Percentiles rank a stretch among this genome's conserved stretches.
These are phyloP conservation scores for Montifringilla adamsi DNA, from an alignment of 2,113 vertebrate species.

Conservation along the genomic window DNA sequence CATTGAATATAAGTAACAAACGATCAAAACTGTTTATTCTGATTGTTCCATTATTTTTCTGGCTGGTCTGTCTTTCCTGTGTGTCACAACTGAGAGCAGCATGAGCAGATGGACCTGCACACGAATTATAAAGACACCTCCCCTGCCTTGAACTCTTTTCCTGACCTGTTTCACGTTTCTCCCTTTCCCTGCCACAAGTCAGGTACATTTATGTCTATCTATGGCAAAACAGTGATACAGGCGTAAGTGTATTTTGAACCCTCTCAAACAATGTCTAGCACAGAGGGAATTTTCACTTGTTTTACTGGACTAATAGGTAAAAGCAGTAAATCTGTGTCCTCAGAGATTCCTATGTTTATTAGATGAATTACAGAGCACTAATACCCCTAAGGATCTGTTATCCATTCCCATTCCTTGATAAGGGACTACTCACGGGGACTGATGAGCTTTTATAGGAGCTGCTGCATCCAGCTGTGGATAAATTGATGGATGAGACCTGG, in stretches of 20 bases:
- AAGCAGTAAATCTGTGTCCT: not conserved
- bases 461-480: conserved; percentile 62
- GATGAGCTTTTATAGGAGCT: conserved; percentile 43
- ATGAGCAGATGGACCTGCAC: not conserved
- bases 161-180: not conserved
- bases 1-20: not conserved
- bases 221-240: not conserved
- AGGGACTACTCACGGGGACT: conserved; percentile 63
- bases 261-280: not conserved
- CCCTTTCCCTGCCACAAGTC: not conserved
- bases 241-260: not conserved
- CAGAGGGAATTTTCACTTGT: not conserved
- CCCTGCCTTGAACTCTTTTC: not conserved
- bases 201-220: not conserved
- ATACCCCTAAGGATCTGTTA: not conserved
- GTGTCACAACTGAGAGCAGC: not conserved
- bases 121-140: not conserved
- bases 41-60: not conserved
- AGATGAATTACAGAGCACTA: not conserved
- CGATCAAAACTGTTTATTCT: not conserved
- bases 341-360: not conserved
- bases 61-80: not conserved
- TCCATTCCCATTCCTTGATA: not conserved
- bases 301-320: not conserved
- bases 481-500: conserved; percentile 30